These are phyloP conservation scores for Galleria mellonella DNA, from an alignment of 1,140 invertebrate genomes.

Conservation along the genomic window DNA sequence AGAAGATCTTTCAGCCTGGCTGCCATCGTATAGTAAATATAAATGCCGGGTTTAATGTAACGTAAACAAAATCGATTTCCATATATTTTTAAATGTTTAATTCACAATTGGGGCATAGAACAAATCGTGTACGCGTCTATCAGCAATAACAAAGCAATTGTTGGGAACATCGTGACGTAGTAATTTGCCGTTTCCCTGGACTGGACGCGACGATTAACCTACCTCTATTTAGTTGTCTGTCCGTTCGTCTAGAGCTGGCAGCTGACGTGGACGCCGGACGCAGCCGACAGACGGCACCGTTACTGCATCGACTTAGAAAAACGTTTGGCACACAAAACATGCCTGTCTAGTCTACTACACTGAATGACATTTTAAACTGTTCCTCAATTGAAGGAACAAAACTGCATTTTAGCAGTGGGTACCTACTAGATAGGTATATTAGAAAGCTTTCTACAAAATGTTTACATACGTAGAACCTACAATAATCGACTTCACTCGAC, in stretches of 20 bases:
- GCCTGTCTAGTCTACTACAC: conserved; percentile 33
- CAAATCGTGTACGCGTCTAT: conserved; percentile 39
- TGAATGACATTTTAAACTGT: conserved; percentile 39
- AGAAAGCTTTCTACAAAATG: too few relatives aligned
- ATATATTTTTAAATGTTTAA: too few relatives aligned
- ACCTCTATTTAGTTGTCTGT: conserved; percentile 71
- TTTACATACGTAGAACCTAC: too few relatives aligned
- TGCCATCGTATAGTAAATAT: not conserved
- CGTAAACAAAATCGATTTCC: too few relatives aligned
- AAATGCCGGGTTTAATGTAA: too few relatives aligned
- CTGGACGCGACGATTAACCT: conserved; percentile 66
- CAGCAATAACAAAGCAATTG: conserved; percentile 63
- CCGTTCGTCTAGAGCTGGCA: conserved; percentile 48
- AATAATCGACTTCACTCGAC: too few relatives aligned
- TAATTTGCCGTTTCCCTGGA: conserved; percentile 68
- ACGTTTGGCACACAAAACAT: conserved; percentile 55
- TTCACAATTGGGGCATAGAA: too few relatives aligned
- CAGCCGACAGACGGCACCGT: conserved; percentile 61
- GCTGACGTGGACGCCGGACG: conserved; percentile 67
- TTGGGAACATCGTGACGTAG: conserved; percentile 56
- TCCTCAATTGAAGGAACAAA: conserved; percentile 32
- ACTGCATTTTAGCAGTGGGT: conserved; percentile 15
- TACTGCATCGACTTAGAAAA: conserved; percentile 69
- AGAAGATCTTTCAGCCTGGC: too few relatives aligned
- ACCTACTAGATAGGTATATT: too few relatives aligned